Evolutionary conservation across 1,140 invertebrate species (phyloP), one percentile per base, ranked within the genome.

Genomic region (Rhopalosiphum maidis): DNA sequence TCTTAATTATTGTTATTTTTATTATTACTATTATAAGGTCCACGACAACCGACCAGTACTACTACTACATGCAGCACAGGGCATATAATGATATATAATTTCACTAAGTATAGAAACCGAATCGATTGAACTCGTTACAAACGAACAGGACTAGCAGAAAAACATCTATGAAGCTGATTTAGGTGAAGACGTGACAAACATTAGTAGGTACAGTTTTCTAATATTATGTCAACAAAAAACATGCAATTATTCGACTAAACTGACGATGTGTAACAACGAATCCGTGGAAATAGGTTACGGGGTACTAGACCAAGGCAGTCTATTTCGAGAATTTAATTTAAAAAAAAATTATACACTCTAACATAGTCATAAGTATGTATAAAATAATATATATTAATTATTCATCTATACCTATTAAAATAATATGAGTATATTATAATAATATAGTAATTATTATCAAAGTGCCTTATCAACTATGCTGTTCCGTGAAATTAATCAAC

Each of bases 101-200:
- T 77, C 60, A n/a, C 30, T n/a, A 77, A 77, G 15, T 77, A 77
- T 77, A 77, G 30, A 77, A 77, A 77, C 60, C n/a, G 60, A 77
- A 77, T 77, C 60, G 15, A 77, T 77, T 77, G 60, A n/a, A 77
- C n/a, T 77, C 60, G 60, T 77, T 77, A 35, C 60, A 0, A 68
- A 68, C 60, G 30, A n/a, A 77, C 60, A 77, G 60, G n/a, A 77
- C 11, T n/a, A 77, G 60, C 15, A 77, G 60, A 77, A 77, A n/a
- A 77, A n/a, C n/a, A 18, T 77, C 60, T 77, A 77, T n/a, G n/a
- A 77, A 77, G 60, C 15, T 18, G 60, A 77, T 77, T 15, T 77
- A 77, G 60, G 60, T 77, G 60, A 77, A 77, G 60, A 77, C 60
- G 60, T 77, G 60, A 77, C 60, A 77, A 77, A n/a, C n/a, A 77